Evolutionary conservation across 2,888 invertebrate species (phyloP), one percentile per base, ranked within the genome.

Genomic region (Molorchus minor): DNA sequence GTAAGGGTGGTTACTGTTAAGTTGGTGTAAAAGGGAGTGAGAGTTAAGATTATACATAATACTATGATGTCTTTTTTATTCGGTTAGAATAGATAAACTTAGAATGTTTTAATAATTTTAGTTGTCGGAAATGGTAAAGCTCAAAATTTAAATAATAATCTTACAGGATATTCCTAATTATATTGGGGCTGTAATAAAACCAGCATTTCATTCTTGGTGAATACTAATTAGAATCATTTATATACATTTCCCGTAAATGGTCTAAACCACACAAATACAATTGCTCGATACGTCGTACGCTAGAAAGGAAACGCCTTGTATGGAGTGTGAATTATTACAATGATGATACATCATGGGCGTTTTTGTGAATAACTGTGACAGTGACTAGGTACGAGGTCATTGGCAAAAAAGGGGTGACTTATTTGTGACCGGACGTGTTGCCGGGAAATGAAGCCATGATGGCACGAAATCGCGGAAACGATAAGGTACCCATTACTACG

Each of bases 351-450:
- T 51, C 51, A 36, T 15, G 40, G 10, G 16, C 16, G 12, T 35
- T 40, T 51, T 51, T 51, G n/a, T 40, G 25, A 16, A 40, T 25
- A 13, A 29, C 16, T 51, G 13, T 21, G 38, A 36, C 47, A 49
- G 56, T 69, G 68, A 71, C 68, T 69, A 64, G 21, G 47, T 60
- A 57, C 63, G 69, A 71, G 71, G 69, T 71, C 71, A 68, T 66
- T 69, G 71, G 62, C 67, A 69, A 71, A 57, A 54, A 53, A 56
- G 69, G 70, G 70, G 68, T 65, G 61, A 59, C 62, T 40, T 13
- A 20, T 51, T 29, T n/a, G 25, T 29, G 64, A 69, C 70, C 69
- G 69, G 70, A 69, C 60, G 62, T 58, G 56, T n/a, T n/a, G n/a
- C n/a, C 61, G 68, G 67, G 69, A 68, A 65, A 63, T 67, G 58